These are phyloP conservation scores for Spea multiplicata DNA, from an alignment of 2,113 vertebrate species.

Conservation along the genomic window DNA sequence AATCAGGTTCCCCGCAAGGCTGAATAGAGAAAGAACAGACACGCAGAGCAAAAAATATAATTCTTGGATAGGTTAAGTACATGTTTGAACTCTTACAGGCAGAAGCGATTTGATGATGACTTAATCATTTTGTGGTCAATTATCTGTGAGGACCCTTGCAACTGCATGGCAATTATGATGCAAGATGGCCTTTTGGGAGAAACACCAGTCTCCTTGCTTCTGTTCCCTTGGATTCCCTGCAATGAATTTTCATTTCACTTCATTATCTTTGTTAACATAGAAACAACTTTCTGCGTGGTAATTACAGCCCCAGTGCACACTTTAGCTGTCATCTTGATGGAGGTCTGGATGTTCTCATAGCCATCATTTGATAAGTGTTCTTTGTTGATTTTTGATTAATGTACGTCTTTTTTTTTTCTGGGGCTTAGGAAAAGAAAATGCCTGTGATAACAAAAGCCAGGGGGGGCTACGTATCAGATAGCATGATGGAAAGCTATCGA, in stretches of 20 bases:
- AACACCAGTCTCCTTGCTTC: slow-evolving; percentile 79
- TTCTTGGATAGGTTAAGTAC: slow-evolving; percentile 99
- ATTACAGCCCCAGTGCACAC: slow-evolving; percentile 76
- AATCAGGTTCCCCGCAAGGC: slow-evolving; percentile 82
- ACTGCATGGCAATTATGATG: slow-evolving; percentile 83
- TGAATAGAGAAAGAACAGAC: slow-evolving; percentile 86
- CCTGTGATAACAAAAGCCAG: slow-evolving; percentile 77
- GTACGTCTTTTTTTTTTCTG: slow-evolving; percentile 65
- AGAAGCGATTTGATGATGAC: slow-evolving; percentile 97
- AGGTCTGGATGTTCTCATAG: slow-evolving; percentile 76
- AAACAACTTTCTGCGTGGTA: slow-evolving; percentile 83
- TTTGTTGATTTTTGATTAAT: slow-evolving; percentile 85
- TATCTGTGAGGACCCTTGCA: slow-evolving; percentile 93
- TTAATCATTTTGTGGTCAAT: slow-evolving; percentile 99
- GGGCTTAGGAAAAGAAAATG: slow-evolving; percentile 69
- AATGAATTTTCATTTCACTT: slow-evolving; percentile 82
- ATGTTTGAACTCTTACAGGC: slow-evolving; percentile 97
- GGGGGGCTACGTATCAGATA: slow-evolving; percentile 72
- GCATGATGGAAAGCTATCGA: slow-evolving; percentile 72
- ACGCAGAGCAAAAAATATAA: slow-evolving; percentile 88
- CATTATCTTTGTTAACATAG: slow-evolving; percentile 80
- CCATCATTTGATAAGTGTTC: slow-evolving; percentile 77
- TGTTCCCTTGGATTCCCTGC: slow-evolving; percentile 79
- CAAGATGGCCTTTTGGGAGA: slow-evolving; percentile 84
- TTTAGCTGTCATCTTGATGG: slow-evolving; percentile 75